These are phyloP conservation scores for Hepsetus odoe DNA, from an alignment of 2,113 vertebrate genomes.

Conservation along the genomic window DNA sequence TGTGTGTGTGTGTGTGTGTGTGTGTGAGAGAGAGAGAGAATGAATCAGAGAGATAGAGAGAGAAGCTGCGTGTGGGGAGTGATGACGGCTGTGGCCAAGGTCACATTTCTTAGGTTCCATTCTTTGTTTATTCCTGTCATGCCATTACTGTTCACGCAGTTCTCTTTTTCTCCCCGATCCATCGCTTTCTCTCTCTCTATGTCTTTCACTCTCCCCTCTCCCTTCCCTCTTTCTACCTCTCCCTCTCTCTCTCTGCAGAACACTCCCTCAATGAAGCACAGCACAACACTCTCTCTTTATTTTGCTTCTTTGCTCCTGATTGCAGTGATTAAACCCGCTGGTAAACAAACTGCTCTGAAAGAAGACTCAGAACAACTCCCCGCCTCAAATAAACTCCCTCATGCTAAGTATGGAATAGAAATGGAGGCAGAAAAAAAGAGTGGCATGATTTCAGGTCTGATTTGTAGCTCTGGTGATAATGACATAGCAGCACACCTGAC, in stretches of 20 bases:
- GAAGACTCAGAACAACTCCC: constrained; percentile 31
- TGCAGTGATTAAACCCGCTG: constrained; percentile 18
- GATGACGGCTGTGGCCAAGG: constrained; percentile 8
- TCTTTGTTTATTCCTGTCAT: not conserved
- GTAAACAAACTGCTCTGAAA: constrained; percentile 36
- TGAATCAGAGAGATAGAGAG: constrained; percentile 1
- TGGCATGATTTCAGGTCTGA: constrained; percentile 31
- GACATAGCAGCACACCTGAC: constrained; percentile 36
- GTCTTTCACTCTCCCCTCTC: too few species aligned
- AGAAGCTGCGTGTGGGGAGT: not conserved
- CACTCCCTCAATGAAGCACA: not conserved
- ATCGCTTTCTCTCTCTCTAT: constrained; percentile 14
- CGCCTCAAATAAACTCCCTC: constrained; percentile 28
- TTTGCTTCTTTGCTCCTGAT: constrained; percentile 11
- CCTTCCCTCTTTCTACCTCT: not conserved
- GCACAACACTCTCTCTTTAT: constrained; percentile 21
- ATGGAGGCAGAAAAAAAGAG: constrained; percentile 11
- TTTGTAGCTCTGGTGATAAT: constrained; percentile 33
- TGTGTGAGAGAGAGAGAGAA: constrained; percentile 10
- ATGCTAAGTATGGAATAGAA: constrained; percentile 54
- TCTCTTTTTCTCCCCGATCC: constrained; percentile 16
- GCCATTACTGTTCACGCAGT: not conserved
- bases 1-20: too few species aligned
- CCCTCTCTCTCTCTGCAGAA: not conserved
- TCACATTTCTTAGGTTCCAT: constrained; percentile 20